A percentile compares a stretch with the other conserved stretches of the same genome.
Conservation (phyloP, 2,888 invertebrate genomes). For the Acrocyrtus sp. region DNA sequence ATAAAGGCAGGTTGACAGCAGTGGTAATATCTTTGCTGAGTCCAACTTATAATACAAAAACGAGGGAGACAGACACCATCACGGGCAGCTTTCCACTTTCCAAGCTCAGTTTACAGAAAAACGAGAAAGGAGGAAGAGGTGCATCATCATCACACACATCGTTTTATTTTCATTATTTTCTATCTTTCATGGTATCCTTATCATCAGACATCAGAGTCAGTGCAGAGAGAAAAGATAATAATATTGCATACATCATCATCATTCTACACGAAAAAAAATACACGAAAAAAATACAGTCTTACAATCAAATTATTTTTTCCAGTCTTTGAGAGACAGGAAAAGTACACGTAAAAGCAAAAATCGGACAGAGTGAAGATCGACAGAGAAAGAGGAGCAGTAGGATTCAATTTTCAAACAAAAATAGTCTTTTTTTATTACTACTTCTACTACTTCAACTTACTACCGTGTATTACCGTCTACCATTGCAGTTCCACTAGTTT, state of each 20-base stretch:
- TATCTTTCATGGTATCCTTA: neutral
- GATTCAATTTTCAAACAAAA: neutral
- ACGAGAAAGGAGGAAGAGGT: conserved; percentile 26
- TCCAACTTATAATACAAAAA: neutral
- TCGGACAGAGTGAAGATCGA: neutral
- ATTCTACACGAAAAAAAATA: neutral
- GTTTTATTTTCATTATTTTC: no score
- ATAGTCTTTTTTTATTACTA: neutral
- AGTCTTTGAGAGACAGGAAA: neutral
- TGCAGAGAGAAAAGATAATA: conserved; percentile 23
- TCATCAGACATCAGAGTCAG: conserved; percentile 1
- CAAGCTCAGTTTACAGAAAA: conserved; percentile 18
- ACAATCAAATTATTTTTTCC: neutral
- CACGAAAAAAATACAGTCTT: neutral
- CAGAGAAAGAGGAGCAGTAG: neutral
- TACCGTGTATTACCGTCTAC: no score
- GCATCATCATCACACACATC: conserved; percentile 15
- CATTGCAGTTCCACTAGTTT: no score
- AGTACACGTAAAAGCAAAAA: neutral
- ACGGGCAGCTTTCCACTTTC: neutral
- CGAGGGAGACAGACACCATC: conserved; percentile 2
- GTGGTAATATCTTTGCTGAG: neutral
- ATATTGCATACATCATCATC: conserved; percentile 6
- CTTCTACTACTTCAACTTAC: neutral
- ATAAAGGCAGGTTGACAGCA: conserved; percentile 43